phyloP scores from a whole-genome alignment of 2,797 vertebrate species.

The Pseudochromis fuscus region DNA sequence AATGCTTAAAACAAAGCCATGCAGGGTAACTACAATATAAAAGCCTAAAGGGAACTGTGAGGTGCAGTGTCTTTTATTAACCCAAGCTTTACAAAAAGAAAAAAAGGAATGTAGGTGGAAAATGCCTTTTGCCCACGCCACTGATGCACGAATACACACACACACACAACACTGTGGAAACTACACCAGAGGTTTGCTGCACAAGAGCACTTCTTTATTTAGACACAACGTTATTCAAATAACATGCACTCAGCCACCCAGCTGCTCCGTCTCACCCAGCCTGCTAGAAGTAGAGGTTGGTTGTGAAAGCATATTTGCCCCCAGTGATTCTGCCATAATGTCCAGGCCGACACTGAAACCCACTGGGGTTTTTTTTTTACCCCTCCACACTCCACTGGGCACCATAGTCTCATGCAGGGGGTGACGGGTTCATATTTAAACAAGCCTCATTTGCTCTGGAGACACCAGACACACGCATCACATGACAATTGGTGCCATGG shows the following conservation, averaged over 20 bases:
- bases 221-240: conserved; percentile 63
- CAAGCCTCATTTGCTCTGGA: conserved; percentile 42
- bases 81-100: neutral
- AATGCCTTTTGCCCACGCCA: neutral
- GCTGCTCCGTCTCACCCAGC: conserved; percentile 34
- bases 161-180: conserved; percentile 26
- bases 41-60: conserved; percentile 1
- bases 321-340: conserved; percentile 14
- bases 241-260: conserved; percentile 54
- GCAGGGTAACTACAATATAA: conserved; percentile 29
- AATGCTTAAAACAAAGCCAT: conserved; percentile 24
- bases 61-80: conserved; percentile 13
- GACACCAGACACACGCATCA: conserved; percentile 21
- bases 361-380: conserved; percentile 30
- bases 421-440: conserved; percentile 33
- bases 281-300: conserved; percentile 15
- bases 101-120: neutral
- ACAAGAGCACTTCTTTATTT: conserved; percentile 60
- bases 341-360: conserved; percentile 28
- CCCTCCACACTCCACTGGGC: conserved; percentile 15
- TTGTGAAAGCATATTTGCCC: conserved; percentile 51
- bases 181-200: conserved; percentile 46
- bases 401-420: neutral
- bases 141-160: conserved; percentile 22
- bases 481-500: conserved; percentile 5